These are phyloP conservation scores for Pseudopipra pipra DNA, from an alignment of 2,113 vertebrate species.

Conservation along the genomic window DNA sequence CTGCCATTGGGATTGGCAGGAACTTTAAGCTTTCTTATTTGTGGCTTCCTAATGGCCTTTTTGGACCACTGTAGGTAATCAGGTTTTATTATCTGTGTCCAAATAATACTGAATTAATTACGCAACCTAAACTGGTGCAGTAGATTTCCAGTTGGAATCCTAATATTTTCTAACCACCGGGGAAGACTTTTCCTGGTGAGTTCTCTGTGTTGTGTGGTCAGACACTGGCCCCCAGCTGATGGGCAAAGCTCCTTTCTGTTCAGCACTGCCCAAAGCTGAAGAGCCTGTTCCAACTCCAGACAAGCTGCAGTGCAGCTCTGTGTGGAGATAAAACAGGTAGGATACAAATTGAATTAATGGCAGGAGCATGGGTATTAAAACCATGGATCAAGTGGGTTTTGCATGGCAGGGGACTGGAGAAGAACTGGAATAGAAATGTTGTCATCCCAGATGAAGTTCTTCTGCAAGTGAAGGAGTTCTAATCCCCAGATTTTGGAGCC, in stretches of 20 bases:
- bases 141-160: not conserved
- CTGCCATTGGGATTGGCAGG: constrained; percentile 42
- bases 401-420: not conserved
- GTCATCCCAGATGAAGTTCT: not conserved
- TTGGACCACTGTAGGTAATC: constrained; percentile 12
- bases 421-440: not conserved
- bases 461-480: not conserved
- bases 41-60: constrained; percentile 42
- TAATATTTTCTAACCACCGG: not conserved
- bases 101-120: constrained; percentile 28
- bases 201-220: rapidly evolving
- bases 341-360: not conserved
- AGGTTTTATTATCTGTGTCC: constrained; percentile 21
- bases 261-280: not conserved
- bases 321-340: not conserved
- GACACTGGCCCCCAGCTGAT: not conserved
- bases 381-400: rapidly evolving
- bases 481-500: not conserved
- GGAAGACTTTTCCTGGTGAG: not conserved
- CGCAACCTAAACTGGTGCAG: not conserved
- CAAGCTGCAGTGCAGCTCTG: not conserved
- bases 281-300: not conserved
- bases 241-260: not conserved
- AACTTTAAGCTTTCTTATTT: constrained; percentile 31
- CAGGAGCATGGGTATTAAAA: not conserved